Percentiles rank a stretch among this genome's conserved stretches.
phyloP scores from a whole-genome alignment of 2,888 invertebrate genomes.

The Nomada hirtipes region DNA sequence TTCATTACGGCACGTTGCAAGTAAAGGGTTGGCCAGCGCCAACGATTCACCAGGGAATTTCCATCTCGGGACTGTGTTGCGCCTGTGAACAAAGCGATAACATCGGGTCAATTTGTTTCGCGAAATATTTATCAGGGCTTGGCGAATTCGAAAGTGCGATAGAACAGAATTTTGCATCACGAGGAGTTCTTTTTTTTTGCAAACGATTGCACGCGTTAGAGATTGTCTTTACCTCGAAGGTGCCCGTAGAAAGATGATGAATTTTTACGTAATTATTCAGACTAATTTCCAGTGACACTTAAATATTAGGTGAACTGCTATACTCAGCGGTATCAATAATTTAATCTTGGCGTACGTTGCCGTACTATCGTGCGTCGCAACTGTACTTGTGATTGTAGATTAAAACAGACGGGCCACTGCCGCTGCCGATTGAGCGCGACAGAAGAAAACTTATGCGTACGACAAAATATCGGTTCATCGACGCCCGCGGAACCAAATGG shows the following conservation, averaged over 20 bases:
- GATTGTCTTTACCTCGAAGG: no score
- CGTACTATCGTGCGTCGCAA: no score
- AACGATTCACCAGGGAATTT: constrained; percentile 54
- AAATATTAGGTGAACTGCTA: no score
- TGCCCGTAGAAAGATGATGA: no score
- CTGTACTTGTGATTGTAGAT: constrained; percentile 4
- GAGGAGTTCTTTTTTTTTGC: background rate
- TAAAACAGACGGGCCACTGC: constrained; percentile 25
- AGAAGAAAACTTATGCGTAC: constrained; percentile 31
- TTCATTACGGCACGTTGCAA: constrained; percentile 59
- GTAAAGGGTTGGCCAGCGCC: constrained; percentile 45
- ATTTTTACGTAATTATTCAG: no score
- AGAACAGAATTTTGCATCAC: background rate
- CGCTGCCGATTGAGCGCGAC: constrained; percentile 23
- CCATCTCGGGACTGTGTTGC: constrained; percentile 32
- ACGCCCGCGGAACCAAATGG: constrained; percentile 26
- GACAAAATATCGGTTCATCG: constrained; percentile 53
- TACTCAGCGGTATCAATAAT: no score
- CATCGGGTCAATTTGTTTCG: constrained; percentile 43
- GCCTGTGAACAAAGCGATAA: constrained; percentile 44
- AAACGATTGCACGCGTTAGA: background rate
- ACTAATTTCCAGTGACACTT: no score
- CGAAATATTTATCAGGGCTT: constrained; percentile 3
- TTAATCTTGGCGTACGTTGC: no score
- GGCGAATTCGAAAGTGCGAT: background rate